Base-by-base conservation (phyloP, 2,113 vertebrate genomes). In the Oenanthe melanoleuca region DNA sequence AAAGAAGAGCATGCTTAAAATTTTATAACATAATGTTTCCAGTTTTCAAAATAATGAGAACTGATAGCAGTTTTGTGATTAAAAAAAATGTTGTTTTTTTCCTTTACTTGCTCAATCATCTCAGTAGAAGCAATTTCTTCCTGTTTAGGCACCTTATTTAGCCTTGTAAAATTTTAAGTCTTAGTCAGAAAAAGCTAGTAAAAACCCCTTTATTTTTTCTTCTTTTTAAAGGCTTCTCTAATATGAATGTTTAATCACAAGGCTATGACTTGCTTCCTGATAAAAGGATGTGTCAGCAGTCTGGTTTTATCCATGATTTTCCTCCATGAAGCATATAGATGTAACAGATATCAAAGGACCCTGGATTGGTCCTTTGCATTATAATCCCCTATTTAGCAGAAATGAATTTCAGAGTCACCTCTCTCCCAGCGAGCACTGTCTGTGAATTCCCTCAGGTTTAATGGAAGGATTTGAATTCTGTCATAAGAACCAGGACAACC, bases 81-180 rank as follows among this genome's bases (percentile, higher is more conserved):
- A 88, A 87, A 95, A 95, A 95, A 81, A 50, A 60, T 38, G 22
- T 70, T 96, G 44, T 80, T 95, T 93, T 61, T 91, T 96, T 89
- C 83, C n/a, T 57, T 93, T 78, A 75, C 64, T 88, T 92, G 24
- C 49, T 94, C 49, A 64, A 0, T 87, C 73, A 72, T 89, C 50
- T 83, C n/a, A 33, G 50, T 88, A 57, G 45, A 91, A 96, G 57
- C 14, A 80, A 26, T 86, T 94, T 88, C 53, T 80, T 88, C 49
- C 42, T 81, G 34, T 89, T 88, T 63, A 78, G 38, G 28, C n/a
- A 73, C 31, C 44, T 80, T 92, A 80, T 78, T 93, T 75, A 89
- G 83, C 25, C 26, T 71, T 69, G 80, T 81, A 79, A 86, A 89
- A 83, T 70, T 91, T 91, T 78, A 92, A 89, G 40, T 45, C 34